Evolutionary conservation across 2,113 vertebrate genomes (phyloP).

Genomic region (Haemorhous mexicanus): DNA sequence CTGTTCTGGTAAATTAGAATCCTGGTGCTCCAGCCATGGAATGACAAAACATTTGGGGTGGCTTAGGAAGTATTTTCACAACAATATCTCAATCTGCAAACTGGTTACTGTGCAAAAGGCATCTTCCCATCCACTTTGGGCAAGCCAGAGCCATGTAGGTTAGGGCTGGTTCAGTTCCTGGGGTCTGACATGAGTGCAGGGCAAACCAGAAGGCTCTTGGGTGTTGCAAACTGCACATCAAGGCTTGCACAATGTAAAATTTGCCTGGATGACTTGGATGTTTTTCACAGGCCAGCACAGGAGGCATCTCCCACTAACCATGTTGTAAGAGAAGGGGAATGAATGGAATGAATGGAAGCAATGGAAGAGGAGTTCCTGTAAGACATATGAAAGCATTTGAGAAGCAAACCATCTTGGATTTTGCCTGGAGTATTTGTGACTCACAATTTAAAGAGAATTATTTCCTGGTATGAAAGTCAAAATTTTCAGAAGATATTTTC

Average conservation of each 20-base stretch:
- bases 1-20: neutral
- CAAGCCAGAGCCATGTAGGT: neutral
- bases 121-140: neutral
- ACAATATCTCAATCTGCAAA: neutral
- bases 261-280: neutral
- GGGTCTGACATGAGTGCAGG: neutral
- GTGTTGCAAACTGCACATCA: neutral
- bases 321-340: fast-evolving
- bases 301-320: neutral
- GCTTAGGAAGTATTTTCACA: neutral
- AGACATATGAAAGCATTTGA: neutral
- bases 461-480: neutral
- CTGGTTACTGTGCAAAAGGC: neutral
- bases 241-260: neutral
- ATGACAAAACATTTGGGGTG: neutral
- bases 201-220: neutral
- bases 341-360: too few relatives aligned
- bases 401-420: neutral
- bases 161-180: neutral
- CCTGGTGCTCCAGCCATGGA: neutral
- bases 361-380: neutral
- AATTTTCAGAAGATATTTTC: neutral
- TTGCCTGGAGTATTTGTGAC: neutral
- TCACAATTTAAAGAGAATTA: neutral
- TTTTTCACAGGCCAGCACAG: neutral